Conservation (phyloP, 2,888 invertebrate genomes). For the Sesia apiformis region DNA sequence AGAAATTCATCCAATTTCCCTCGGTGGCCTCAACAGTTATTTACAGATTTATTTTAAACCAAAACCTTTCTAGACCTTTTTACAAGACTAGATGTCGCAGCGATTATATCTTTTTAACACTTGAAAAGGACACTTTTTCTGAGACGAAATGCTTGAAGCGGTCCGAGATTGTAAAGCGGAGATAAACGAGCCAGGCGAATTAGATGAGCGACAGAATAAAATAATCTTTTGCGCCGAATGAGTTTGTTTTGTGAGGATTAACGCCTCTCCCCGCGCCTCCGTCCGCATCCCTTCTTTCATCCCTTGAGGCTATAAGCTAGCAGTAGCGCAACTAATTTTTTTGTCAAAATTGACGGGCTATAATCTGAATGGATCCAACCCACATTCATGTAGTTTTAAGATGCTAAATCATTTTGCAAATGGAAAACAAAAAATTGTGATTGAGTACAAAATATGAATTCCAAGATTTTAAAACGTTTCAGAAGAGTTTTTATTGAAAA, state of each 20-base stretch:
- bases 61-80: not conserved
- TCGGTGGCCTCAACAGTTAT: no score
- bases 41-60: not conserved
- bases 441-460: no score
- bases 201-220: not conserved
- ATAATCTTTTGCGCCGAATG: not conserved
- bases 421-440: no score
- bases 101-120: not conserved
- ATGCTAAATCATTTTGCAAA: no score
- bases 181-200: not conserved
- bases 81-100: not conserved
- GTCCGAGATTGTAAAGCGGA: not conserved
- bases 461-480: no score
- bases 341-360: no score
- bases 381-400: no score
- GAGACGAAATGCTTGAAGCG: not conserved
- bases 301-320: no score
- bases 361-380: no score
- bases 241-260: not conserved
- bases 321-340: no score
- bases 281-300: not conserved
- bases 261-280: not conserved
- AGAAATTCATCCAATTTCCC: no score
- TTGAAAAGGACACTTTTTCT: not conserved
- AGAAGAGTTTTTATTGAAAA: no score